Base-by-base conservation (phyloP, 2,797 vertebrate genomes). In the Oophaga sylvatica region DNA sequence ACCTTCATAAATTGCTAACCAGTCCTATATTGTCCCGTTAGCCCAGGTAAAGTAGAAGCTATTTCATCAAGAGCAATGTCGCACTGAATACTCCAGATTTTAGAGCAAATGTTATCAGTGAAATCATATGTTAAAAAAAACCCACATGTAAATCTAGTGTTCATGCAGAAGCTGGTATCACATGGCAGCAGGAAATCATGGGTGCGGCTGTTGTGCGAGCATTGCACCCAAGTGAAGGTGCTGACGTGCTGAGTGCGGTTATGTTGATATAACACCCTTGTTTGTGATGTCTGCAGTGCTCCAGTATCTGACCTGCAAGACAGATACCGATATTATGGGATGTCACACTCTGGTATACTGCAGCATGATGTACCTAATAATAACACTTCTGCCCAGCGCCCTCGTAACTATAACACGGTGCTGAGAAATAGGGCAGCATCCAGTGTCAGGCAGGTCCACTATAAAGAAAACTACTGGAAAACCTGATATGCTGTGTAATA, bases 181-280 rank as follows among this genome's bases (percentile, higher is more conserved):
- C 31, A 41, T 35, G 29, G 11, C 60, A 80, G 60, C 78, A 80
- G 78, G 78, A 80, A 62, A 22, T 62, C 56, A 35, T 35, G 78
- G 78, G 78, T 80, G 78, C 29, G 78, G 56, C 57, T 80, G 77
- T 31, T 60, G 56, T 79, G n/a, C 7, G 20, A 56, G 76, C 22
- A 57, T 12, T 31, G 78, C 57, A 60, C 59, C 56, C 75, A 53
- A n/a, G 75, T 56, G 78, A 60, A 29, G 29, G 57, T 6, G 5
- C 29, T 6, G 78, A 31, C 75, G 48, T 29, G n/a, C 76, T 59
- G 53, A 20, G 57, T 62, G 57, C 31, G 57, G 78, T 60, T 35
- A 20, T 80, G 26, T 20, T 41, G 26, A 62, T 80, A 60, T 60
- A 35, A 80, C 57, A 62, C 29, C 56, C 78, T 17, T 79, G 26